A percentile compares a stretch with the other conserved stretches of the same genome.
phyloP scores from a whole-genome alignment of 2,888 invertebrate genomes.

The Netelia melanura region DNA sequence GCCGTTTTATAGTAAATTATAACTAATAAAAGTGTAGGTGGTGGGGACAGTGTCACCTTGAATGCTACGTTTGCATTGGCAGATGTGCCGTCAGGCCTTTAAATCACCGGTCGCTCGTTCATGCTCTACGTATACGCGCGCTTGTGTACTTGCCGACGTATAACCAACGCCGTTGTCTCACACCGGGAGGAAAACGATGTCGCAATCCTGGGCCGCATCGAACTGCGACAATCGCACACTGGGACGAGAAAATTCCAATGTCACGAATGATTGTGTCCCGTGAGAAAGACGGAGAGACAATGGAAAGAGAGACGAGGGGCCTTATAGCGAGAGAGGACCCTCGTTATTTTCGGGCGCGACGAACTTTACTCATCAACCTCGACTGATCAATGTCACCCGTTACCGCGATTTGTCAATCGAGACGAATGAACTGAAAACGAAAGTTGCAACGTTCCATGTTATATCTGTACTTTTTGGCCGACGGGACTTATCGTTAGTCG shows the following conservation, averaged over 20 bases:
- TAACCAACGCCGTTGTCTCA: slow-evolving; percentile 63
- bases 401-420: slow-evolving; percentile 74
- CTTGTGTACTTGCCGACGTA: slow-evolving; percentile 19
- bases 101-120: slow-evolving; percentile 77
- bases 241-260: slow-evolving; percentile 55
- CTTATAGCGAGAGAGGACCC: slow-evolving; percentile 15
- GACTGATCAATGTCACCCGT: slow-evolving; percentile 76
- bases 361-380: slow-evolving; percentile 70
- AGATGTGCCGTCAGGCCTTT: slow-evolving; percentile 83
- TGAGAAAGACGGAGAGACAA: slow-evolving; percentile 1
- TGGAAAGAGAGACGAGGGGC: not conserved
- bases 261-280: slow-evolving; percentile 47
- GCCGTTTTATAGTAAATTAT: slow-evolving; percentile 85
- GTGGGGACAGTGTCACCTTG: slow-evolving; percentile 81
- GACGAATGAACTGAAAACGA: slow-evolving; percentile 71
- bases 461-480: not conserved
- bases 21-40: slow-evolving; percentile 80
- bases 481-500: not conserved
- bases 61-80: slow-evolving; percentile 84
- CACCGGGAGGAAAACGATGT: slow-evolving; percentile 57
- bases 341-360: slow-evolving; percentile 51
- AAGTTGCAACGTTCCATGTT: slow-evolving; percentile 68
- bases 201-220: slow-evolving; percentile 61
- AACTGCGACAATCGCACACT: slow-evolving; percentile 42
- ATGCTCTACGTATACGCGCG: slow-evolving; percentile 2